Evolutionary conservation across 2,113 vertebrate genomes (phyloP).

Genomic region (Lasiurus borealis): DNA sequence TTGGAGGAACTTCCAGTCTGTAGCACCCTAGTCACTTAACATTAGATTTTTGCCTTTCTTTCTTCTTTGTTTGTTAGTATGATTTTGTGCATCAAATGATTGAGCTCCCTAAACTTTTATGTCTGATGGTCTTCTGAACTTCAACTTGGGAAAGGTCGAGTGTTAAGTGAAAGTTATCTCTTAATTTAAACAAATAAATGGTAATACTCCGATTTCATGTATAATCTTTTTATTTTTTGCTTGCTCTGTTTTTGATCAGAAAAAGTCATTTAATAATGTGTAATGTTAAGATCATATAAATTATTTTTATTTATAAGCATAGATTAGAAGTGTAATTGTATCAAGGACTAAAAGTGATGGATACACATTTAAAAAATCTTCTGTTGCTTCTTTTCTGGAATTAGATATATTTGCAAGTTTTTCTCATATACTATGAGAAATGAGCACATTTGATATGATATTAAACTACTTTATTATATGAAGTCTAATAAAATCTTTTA

Average conservation of each 20-base stretch:
- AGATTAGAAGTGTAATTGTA: neutral
- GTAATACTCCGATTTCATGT: neutral
- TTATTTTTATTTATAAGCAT: constrained; percentile 10
- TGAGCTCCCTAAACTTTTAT: constrained; percentile 27
- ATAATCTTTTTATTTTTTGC: neutral
- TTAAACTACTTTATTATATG: neutral
- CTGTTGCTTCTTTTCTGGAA: neutral
- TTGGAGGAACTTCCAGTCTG: constrained; percentile 49
- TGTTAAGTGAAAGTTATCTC: constrained; percentile 17
- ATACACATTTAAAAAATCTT: neutral
- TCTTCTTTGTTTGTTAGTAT: constrained; percentile 51
- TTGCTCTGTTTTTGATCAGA: constrained; percentile 23
- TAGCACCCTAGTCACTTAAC: constrained; percentile 49
- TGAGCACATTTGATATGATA: neutral
- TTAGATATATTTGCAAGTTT: constrained; percentile 8
- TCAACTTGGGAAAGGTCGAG: neutral
- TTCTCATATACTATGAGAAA: constrained; percentile 21
- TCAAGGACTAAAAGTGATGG: neutral
- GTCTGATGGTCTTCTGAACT: constrained; percentile 7
- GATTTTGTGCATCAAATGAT: constrained; percentile 39
- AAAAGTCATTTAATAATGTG: constrained; percentile 42
- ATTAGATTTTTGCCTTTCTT: constrained; percentile 40
- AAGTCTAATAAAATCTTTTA: constrained; percentile 6
- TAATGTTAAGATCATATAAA: neutral
- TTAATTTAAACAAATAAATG: constrained; percentile 36